These are phyloP conservation scores for Drosophila sordidapex DNA, from an alignment of 2,888 invertebrate genomes.

Conservation along the genomic window DNA sequence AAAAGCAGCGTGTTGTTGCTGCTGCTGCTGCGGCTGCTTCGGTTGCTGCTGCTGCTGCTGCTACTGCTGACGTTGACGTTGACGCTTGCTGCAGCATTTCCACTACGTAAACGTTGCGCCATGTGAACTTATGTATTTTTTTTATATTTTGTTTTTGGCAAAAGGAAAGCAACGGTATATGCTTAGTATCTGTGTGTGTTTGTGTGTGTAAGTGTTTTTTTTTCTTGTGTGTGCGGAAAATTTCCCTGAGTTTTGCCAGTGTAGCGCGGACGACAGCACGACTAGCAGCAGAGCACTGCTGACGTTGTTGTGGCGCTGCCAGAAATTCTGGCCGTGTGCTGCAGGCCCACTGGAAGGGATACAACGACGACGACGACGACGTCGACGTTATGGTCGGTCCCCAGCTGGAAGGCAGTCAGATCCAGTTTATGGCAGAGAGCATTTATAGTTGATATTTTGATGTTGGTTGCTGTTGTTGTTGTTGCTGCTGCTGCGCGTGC, in stretches of 20 bases:
- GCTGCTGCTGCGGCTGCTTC: slow-evolving; percentile 31
- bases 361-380: slow-evolving; percentile 17
- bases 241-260: slow-evolving; percentile 75
- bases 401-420: slow-evolving; percentile 60
- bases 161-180: slow-evolving; percentile 17
- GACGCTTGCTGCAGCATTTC: slow-evolving; percentile 61
- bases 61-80: slow-evolving; percentile 33
- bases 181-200: slow-evolving; percentile 15
- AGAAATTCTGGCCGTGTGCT: slow-evolving; percentile 48
- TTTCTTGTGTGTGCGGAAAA: slow-evolving; percentile 50
- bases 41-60: slow-evolving; percentile 39
- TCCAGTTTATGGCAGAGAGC: slow-evolving; percentile 61
- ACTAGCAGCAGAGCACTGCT: slow-evolving; percentile 70
- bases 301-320: slow-evolving; percentile 65
- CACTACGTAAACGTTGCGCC: slow-evolving; percentile 42
- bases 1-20: slow-evolving; percentile 45
- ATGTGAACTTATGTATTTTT: slow-evolving; percentile 45
- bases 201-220: slow-evolving; percentile 22
- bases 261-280: slow-evolving; percentile 61
- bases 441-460: slow-evolving; percentile 14
- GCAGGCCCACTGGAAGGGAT: slow-evolving; percentile 58
- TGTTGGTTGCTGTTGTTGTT: slow-evolving; percentile 17
- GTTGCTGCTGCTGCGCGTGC: slow-evolving; percentile 69
- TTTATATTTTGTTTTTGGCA: slow-evolving; percentile 44
- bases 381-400: slow-evolving; percentile 20